A percentile compares a stretch with the other conserved stretches of the same genome.
Conservation (phyloP, 1,140 invertebrate species). For the Meloidogyne floridensis region DNA sequence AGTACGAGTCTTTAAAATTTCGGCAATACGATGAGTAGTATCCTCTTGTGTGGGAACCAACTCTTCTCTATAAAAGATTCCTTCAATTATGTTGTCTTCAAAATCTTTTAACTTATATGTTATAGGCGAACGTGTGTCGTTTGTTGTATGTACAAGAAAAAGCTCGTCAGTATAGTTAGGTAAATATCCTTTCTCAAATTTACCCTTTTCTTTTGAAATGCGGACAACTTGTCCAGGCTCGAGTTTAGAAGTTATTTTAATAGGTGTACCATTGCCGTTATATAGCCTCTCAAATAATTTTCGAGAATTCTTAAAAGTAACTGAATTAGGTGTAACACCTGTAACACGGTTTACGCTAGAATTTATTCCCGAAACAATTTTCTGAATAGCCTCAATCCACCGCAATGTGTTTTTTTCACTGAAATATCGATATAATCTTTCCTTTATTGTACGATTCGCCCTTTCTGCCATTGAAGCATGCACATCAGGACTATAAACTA, state of each 20-base stretch:
- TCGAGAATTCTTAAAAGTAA: slow-evolving; percentile 40
- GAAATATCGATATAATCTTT: slow-evolving; percentile 43
- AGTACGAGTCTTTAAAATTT: slow-evolving; percentile 1
- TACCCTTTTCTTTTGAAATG: slow-evolving; percentile 24
- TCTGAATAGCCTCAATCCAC: slow-evolving; percentile 39
- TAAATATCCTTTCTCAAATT: slow-evolving; percentile 30
- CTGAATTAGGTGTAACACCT: slow-evolving; percentile 19
- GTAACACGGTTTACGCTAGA: slow-evolving; percentile 28
- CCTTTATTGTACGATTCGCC: slow-evolving; percentile 41
- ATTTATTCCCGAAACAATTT: slow-evolving; percentile 46
- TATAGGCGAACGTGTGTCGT: too few relatives aligned
- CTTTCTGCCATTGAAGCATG: slow-evolving; percentile 49
- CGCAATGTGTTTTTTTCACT: slow-evolving; percentile 34
- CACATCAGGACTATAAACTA: slow-evolving; percentile 27
- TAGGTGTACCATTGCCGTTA: neutral
- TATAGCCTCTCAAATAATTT: neutral
- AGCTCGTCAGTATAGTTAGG: slow-evolving; percentile 35
- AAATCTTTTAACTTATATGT: neutral
- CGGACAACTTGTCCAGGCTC: slow-evolving; percentile 20
- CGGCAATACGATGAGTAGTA: slow-evolving; percentile 21
- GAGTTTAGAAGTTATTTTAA: neutral
- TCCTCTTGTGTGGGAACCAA: neutral
- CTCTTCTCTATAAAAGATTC: slow-evolving; percentile 37
- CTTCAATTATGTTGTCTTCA: neutral
- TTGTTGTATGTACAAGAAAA: neutral